Base-by-base conservation (phyloP, 1,140 invertebrate species). In the Neuroterus valhalla region DNA sequence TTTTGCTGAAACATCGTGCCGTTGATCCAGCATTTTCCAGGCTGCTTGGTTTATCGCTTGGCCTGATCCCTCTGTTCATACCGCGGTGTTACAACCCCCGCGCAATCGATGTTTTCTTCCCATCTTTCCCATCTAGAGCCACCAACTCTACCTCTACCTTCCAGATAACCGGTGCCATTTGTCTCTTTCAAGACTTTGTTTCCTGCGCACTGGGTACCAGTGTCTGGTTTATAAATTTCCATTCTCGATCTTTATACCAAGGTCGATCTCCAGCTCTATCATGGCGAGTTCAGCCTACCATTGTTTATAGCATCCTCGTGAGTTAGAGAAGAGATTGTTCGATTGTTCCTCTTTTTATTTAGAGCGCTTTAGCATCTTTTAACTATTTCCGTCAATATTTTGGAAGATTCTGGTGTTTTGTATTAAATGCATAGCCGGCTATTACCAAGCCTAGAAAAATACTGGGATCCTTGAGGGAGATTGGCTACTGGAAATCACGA, bases 21-120 rank as follows among this genome's bases (percentile, higher is more conserved):
- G 81, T 85, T 87, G 86, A 87, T 87, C 86, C 84, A 79, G 82
- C 78, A 87, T 86, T 87, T 87, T 87, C 86, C 86, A 87, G 85
- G 82, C 83, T 79, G 86, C 85, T 86, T 86, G 84, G 77, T 87
- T 87, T 86, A 86, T 87, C 83, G 82, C 82, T 84, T 74, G 78
- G 82, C 84, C 80, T 85, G 84, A 87, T 87, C 85, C 85, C 85
- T 86, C 84, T 86, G 86, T 86, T 87, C 85, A 79, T 87, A 86
- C 86, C 84, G 80, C 83, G 78, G 78, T 85, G 82, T 86, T 86
- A 87, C 86, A 87, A 87, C 82, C 82, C 83, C 81, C 82, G 31
- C 83, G 85, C 85, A 87, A 87, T 87, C 85, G 85, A 85, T 87
- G 85, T 87, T 86, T 82, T 86, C 85, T 80, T 86, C 85, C 82